Percentiles rank a stretch among this genome's conserved stretches.
These are phyloP conservation scores for Andrena camellia DNA, from an alignment of 2,888 invertebrate genomes.

Conservation along the genomic window DNA sequence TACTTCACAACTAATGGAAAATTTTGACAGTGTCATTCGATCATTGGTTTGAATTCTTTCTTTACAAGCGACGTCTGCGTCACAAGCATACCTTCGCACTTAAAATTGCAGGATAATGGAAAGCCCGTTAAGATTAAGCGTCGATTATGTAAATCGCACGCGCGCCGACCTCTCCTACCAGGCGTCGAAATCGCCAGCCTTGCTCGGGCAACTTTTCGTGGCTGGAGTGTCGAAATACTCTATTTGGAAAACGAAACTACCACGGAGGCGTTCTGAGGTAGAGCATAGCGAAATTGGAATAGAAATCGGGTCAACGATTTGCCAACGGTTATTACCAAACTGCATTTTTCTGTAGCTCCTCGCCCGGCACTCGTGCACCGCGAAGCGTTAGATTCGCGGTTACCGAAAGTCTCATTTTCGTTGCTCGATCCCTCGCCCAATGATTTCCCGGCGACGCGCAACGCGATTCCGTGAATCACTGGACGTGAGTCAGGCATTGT, in stretches of 20 bases:
- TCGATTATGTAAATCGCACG: slow-evolving; percentile 22
- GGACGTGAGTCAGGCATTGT: slow-evolving; percentile 10
- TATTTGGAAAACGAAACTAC: not conserved
- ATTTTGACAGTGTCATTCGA: too few species aligned
- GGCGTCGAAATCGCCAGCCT: slow-evolving; percentile 36
- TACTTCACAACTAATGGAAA: too few species aligned
- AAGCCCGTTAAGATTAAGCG: not conserved
- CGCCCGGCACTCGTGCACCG: not conserved
- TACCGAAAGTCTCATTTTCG: not conserved
- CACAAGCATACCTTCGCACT: too few species aligned
- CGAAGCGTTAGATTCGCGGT: not conserved
- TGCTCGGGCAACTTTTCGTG: not conserved
- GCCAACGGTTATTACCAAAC: slow-evolving; percentile 54
- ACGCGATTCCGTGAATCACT: slow-evolving; percentile 18
- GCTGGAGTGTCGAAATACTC: not conserved
- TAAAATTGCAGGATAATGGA: not conserved
- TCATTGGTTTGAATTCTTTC: too few species aligned
- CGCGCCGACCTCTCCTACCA: not conserved
- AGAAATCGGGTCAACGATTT: slow-evolving; percentile 59
- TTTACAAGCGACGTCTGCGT: too few species aligned
- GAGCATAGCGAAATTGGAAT: slow-evolving; percentile 57
- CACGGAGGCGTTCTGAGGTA: slow-evolving; percentile 1
- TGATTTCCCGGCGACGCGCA: not conserved
- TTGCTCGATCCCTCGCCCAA: slow-evolving; percentile 1
- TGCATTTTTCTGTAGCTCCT: slow-evolving; percentile 12